These are phyloP conservation scores for Dinocampus coccinellae DNA, from an alignment of 2,888 invertebrate species.

Conservation along the genomic window DNA sequence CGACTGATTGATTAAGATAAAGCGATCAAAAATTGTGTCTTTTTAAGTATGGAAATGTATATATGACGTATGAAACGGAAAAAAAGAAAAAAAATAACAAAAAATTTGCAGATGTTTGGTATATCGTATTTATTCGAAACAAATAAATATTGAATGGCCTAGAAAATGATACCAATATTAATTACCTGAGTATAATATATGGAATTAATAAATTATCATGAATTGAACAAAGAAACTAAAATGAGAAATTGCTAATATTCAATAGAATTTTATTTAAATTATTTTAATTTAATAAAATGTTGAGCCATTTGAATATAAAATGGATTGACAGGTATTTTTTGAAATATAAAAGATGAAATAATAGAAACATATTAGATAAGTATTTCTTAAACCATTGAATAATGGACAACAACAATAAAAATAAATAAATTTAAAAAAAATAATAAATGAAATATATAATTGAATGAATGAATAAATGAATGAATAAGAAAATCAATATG, in stretches of 20 bases:
- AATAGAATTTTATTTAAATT: not conserved
- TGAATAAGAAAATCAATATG: conserved; percentile 26
- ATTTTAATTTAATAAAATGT: conserved; percentile 12
- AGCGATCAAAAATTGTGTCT: not conserved
- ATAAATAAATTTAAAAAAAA: conserved; percentile 29
- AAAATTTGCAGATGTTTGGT: not conserved
- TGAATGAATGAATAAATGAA: conserved; percentile 26
- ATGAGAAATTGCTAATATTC: not conserved
- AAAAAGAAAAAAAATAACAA: too few relatives aligned
- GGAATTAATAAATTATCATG: not conserved
- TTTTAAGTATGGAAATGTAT: not conserved
- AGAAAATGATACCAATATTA: conserved; percentile 8
- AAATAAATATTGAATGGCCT: conserved; percentile 6
- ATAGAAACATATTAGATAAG: conserved; percentile 67
- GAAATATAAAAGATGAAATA: conserved; percentile 56
- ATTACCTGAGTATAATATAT: conserved; percentile 7
- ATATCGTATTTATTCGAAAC: not conserved
- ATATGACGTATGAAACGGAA: too few relatives aligned
- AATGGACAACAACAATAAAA: conserved; percentile 21
- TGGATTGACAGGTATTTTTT: conserved; percentile 48
- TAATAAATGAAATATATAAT: conserved; percentile 22
- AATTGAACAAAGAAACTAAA: not conserved
- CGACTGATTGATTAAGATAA: conserved; percentile 33
- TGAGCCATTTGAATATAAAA: not conserved
- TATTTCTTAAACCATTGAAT: conserved; percentile 36